Conservation (phyloP, 2,888 invertebrate species). For the Netelia melanura region DNA sequence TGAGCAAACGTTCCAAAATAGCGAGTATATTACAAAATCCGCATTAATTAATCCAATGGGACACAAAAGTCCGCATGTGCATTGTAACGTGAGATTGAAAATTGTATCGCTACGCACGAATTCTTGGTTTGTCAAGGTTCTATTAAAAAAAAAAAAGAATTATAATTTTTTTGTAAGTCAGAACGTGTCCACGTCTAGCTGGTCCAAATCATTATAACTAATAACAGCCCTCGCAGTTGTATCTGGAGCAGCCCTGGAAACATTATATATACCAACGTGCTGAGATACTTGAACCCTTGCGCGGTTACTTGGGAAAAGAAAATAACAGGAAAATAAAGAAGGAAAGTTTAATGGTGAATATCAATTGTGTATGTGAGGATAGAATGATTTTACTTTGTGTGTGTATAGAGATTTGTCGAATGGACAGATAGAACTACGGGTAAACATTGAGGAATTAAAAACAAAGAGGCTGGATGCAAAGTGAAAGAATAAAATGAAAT, state of each 20-base stretch:
- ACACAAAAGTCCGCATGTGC: constrained; percentile 56
- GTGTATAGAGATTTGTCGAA: too few species aligned
- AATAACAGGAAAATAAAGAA: not conserved
- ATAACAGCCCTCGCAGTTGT: constrained; percentile 90
- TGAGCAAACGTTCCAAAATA: too few species aligned
- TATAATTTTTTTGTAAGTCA: constrained; percentile 81
- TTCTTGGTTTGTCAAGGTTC: not conserved
- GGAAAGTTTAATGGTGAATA: not conserved
- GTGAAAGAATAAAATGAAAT: constrained; percentile 53
- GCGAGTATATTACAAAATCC: too few species aligned
- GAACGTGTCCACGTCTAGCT: constrained; percentile 93
- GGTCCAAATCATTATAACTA: constrained; percentile 96
- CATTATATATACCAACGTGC: constrained; percentile 71
- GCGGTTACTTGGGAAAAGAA: not conserved
- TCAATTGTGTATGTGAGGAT: too few species aligned
- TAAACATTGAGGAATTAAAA: too few species aligned
- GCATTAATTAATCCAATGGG: too few species aligned
- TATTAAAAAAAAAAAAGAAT: constrained; percentile 62
- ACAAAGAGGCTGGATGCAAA: too few species aligned
- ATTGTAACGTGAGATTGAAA: constrained; percentile 2
- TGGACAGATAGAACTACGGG: too few species aligned
- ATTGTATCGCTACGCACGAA: constrained; percentile 50
- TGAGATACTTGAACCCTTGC: constrained; percentile 36
- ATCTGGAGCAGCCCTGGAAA: constrained; percentile 83
- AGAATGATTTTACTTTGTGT: too few species aligned